Base-by-base conservation (phyloP, 2,888 invertebrate genomes). In the Xestoiulus laeticollis region DNA sequence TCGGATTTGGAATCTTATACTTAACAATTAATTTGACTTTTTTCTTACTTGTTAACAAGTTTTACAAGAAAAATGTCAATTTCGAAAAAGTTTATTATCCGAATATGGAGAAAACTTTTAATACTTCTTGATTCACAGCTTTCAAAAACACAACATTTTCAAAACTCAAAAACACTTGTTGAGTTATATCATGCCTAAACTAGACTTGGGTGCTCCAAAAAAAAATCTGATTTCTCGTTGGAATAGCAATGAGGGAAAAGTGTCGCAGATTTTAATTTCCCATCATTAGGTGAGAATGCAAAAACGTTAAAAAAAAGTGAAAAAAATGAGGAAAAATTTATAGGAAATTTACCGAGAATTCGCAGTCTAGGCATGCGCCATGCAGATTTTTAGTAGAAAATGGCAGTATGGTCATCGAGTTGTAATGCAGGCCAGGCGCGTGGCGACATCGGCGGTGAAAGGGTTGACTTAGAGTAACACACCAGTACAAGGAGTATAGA, bases 401-500 rank as follows among this genome's bases (percentile, higher is more conserved):
- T 68, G 68, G 68, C 68, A 68, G 68, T 68, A 68, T 68, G 68
- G 68, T 68, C 68, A 68, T 68, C 68, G 68, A 68, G 26, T 12
- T 4, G 68, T 68, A 26, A n/a, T 8, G 68, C 12, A 68, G 68
- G 68, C 68, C 68, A 68, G 68, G 68, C 68, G 68, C 68, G 68
- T 68, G 68, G 68, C 68, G 68, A 68, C 68, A 68, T 68, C 68
- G 68, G 68, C 68, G 68, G 68, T 68, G 68, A 68, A 68, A 68
- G 68, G 68, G 68, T 68, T 68, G 68, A 68, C 68, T 68, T 68
- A 68, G 68, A 68, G 68, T 22, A 68, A 68, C 68, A 26, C 68
- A 26, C 68, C 59, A 59, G 59, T 59, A 59, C 59, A 3, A n/a
- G 59, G 19, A n/a, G 68, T 68, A n/a, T n/a, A n/a, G n/a, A 68